Conservation (phyloP, 2,113 vertebrate species). For the Xerus inauris region DNA sequence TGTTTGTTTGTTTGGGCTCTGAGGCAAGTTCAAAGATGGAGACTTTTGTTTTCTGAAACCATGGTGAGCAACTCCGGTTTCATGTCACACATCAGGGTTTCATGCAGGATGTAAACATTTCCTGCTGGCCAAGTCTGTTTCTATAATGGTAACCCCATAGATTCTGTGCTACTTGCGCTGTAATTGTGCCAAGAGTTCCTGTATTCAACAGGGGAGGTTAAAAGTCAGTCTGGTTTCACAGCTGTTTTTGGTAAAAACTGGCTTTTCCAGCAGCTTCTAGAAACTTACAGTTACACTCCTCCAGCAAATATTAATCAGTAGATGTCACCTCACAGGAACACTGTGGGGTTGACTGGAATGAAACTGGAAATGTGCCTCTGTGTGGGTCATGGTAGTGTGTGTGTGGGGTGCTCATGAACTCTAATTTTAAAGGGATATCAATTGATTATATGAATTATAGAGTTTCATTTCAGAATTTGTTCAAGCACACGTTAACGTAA, state of each 20-base stretch:
- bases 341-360: background rate
- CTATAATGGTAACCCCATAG: constrained; percentile 83
- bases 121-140: constrained; percentile 86
- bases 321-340: constrained; percentile 20
- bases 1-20: constrained; percentile 57
- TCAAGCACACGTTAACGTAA: background rate
- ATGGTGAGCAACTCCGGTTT: constrained; percentile 65
- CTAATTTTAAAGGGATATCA: background rate
- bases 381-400: background rate
- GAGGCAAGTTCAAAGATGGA: constrained; percentile 60
- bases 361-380: background rate
- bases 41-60: constrained; percentile 69
- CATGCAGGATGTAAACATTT: constrained; percentile 83
- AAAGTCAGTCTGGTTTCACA: constrained; percentile 86
- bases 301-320: constrained; percentile 78
- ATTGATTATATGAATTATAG: background rate
- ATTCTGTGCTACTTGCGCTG: constrained; percentile 77
- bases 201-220: constrained; percentile 84
- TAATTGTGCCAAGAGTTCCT: constrained; percentile 84
- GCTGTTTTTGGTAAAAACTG: constrained; percentile 84
- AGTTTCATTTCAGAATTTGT: constrained; percentile 13
- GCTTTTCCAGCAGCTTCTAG: constrained; percentile 78
- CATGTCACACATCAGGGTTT: constrained; percentile 74
- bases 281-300: constrained; percentile 60
- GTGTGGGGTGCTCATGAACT: background rate